Conservation (phyloP, 2,113 vertebrate genomes). For the Xenopus borealis region DNA sequence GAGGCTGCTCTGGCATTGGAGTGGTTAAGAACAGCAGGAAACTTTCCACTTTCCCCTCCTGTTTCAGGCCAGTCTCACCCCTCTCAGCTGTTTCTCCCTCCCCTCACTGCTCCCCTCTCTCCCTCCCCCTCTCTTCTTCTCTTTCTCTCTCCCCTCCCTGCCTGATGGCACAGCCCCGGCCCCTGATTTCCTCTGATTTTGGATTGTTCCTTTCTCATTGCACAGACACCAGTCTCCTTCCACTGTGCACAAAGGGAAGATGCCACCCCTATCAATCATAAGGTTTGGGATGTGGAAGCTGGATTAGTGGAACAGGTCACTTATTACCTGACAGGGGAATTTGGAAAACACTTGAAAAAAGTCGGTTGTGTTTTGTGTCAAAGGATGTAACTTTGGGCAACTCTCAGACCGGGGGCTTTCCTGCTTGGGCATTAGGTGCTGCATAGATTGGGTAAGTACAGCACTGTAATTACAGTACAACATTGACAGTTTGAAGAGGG, state of each 20-base stretch:
- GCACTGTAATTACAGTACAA: not conserved
- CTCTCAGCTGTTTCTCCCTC: conserved; percentile 10
- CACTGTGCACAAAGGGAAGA: conserved; percentile 18
- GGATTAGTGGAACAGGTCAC: not conserved
- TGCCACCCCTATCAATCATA: conserved; percentile 18
- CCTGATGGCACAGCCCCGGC: conserved; percentile 30
- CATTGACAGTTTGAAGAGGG: no score
- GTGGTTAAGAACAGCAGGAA: conserved; percentile 32
- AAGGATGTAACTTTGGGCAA: conserved; percentile 24
- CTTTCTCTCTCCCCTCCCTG: conserved; percentile 18
- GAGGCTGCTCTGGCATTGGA: not conserved
- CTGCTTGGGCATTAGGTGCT: not conserved
- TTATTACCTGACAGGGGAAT: not conserved
- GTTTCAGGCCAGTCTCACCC: conserved; percentile 19
- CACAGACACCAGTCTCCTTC: conserved; percentile 20
- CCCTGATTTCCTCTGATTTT: conserved; percentile 22
- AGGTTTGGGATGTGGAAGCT: conserved; percentile 1
- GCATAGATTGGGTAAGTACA: conserved; percentile 21
- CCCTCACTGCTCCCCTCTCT: conserved; percentile 13
- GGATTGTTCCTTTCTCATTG: conserved; percentile 17
- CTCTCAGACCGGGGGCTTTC: conserved; percentile 4
- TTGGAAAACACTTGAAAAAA: not conserved
- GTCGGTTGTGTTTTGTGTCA: conserved; percentile 2
- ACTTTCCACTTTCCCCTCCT: conserved; percentile 11
- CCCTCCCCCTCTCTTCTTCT: conserved; percentile 10